A percentile compares a stretch with the other conserved stretches of the same genome.
phyloP scores from a whole-genome alignment of 2,797 vertebrate species.

The Bovichtus variegatus region DNA sequence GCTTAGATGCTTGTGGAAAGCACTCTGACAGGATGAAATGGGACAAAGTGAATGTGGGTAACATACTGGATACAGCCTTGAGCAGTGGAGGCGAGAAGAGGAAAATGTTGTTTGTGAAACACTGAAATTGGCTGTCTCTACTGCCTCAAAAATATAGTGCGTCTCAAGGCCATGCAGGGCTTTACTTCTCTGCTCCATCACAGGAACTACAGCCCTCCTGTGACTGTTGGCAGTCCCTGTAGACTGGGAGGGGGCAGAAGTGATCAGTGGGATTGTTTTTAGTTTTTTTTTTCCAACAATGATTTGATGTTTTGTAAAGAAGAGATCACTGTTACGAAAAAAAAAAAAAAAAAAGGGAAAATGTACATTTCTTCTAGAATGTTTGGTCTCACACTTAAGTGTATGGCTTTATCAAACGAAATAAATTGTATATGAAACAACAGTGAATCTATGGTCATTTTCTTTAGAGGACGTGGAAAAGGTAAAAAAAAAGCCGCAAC shows the following conservation, averaged over 20 bases:
- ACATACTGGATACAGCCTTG: slow-evolving; percentile 7
- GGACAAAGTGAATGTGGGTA: slow-evolving; percentile 12
- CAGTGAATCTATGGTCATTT: slow-evolving; percentile 4
- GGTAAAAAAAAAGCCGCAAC: not conserved
- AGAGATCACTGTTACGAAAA: slow-evolving; percentile 64
- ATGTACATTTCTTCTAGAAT: slow-evolving; percentile 81
- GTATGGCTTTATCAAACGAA: slow-evolving; percentile 85
- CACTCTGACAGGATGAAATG: slow-evolving; percentile 9
- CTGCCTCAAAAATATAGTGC: slow-evolving; percentile 42
- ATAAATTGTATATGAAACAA: slow-evolving; percentile 82
- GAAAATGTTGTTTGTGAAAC: slow-evolving; percentile 40
- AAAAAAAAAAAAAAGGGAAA: slow-evolving; percentile 41
- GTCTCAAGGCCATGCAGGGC: slow-evolving; percentile 27
- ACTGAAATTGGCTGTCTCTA: slow-evolving; percentile 38
- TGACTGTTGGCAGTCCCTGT: slow-evolving; percentile 12
- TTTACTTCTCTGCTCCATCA: slow-evolving; percentile 36
- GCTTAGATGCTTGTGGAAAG: slow-evolving; percentile 39
- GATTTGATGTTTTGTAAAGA: slow-evolving; percentile 79
- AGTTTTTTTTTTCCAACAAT: slow-evolving; percentile 36
- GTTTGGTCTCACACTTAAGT: slow-evolving; percentile 82
- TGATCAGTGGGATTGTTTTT: slow-evolving; percentile 7
- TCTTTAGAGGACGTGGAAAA: not conserved
- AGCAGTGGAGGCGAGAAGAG: slow-evolving; percentile 7
- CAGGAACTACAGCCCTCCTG: slow-evolving; percentile 29
- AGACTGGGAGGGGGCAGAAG: slow-evolving; percentile 10